phyloP scores from a whole-genome alignment of 2,797 vertebrate genomes.

The Clarias platycephalus region DNA sequence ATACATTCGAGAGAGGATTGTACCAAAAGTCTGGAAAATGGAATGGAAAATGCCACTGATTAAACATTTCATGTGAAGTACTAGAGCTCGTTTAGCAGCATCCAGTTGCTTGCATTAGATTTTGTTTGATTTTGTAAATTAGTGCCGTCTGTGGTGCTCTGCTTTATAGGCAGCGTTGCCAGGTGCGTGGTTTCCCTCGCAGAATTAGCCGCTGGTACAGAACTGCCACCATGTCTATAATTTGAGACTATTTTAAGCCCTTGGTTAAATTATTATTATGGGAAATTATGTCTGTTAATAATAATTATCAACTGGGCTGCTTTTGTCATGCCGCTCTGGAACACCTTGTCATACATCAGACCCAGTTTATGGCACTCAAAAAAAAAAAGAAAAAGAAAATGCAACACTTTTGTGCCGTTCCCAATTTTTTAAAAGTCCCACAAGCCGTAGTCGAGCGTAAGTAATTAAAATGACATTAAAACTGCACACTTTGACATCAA shows the following conservation, averaged over 20 bases:
- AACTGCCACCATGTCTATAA: conserved; percentile 2
- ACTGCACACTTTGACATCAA: not conserved
- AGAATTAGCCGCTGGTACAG: not conserved
- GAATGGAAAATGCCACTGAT: not conserved
- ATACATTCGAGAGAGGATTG: not conserved
- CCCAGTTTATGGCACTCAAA: not conserved
- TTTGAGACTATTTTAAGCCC: not conserved
- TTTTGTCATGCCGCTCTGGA: not conserved
- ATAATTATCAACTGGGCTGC: not conserved
- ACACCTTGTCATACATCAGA: not conserved
- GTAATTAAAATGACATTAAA: not conserved
- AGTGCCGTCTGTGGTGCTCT: not conserved
- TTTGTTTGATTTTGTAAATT: not conserved
- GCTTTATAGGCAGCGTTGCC: not conserved
- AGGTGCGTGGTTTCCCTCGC: not conserved
- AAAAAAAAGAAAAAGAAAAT: not conserved
- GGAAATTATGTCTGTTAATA: not conserved
- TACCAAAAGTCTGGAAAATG: not conserved
- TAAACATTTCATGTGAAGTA: not conserved
- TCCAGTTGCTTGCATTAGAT: not conserved
- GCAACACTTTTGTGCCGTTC: not conserved
- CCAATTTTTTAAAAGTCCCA: not conserved
- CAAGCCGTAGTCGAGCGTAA: not conserved
- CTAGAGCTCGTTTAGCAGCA: not conserved
- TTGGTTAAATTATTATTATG: not conserved